Base-by-base conservation (phyloP, 2,797 vertebrate genomes). In the Sardinella longiceps region DNA sequence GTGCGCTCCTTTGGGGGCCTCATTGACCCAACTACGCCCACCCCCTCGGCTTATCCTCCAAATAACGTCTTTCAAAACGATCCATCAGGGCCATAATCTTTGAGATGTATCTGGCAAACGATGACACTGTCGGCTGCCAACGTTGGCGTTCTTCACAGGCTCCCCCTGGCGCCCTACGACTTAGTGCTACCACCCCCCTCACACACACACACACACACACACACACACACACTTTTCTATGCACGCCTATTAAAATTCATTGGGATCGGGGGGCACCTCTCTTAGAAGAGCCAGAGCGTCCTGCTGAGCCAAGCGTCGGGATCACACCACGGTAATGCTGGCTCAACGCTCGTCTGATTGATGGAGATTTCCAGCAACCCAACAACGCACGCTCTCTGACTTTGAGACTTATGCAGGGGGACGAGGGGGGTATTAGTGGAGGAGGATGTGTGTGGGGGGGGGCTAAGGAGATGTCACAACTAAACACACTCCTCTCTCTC, bases 211-310 rank as follows among this genome's bases (percentile, higher is more conserved):
- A 70, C 63, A 37, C 66, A 20, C 70, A 39, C 70, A 77, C 70
- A 77, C 70, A 77, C 18, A 39, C 70, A 77, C 30, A 53, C 20
- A 18, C 56, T 77, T 43, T 43, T 15, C 37, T 77, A 43, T 77
- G 15, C 70, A 39, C 63, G 58, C 46, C 86, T 89, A 88, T 90
- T 89, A 89, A 91, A 90, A 90, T 87, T 85, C 84, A 90, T 85
- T 80, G 70, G 70, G 84, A 87, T 84, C 81, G 50, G 80, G 70
- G 77, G 87, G 80, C 82, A 87, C 88, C 70, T 89, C 85, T 81
- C 77, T 85, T 88, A 88, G 85, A 81, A 60, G 77, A 66, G 70
- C 84, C 81, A 82, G 83, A 83, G 84, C 81, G 87, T 86, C 86
- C 86, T 86, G 85, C 89, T 82, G 87, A 85, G 85, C 86, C 85